These are phyloP conservation scores for Gerris lacustris DNA, from an alignment of 2,888 invertebrate genomes.

Conservation along the genomic window DNA sequence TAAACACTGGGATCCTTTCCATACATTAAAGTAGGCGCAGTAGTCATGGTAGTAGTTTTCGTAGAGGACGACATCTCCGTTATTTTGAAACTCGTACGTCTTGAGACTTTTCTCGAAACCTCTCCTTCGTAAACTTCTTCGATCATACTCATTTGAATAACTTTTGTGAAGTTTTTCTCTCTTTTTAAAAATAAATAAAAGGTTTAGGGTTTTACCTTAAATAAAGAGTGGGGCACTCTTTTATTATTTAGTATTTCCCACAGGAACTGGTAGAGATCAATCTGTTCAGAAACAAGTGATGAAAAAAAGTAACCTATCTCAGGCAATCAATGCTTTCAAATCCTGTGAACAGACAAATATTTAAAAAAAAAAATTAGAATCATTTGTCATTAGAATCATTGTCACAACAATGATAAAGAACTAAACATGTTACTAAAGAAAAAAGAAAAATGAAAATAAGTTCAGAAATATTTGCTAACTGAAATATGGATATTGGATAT, in stretches of 20 bases:
- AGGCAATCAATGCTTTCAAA: too few species aligned
- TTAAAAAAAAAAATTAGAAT: too few species aligned
- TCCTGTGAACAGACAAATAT: too few species aligned
- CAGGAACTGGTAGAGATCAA: not conserved
- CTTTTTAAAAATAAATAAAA: not conserved
- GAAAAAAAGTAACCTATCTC: not conserved
- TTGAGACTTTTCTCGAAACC: conserved; percentile 56
- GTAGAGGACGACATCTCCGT: conserved; percentile 73
- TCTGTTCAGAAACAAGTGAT: not conserved
- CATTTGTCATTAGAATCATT: too few species aligned
- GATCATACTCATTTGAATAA: conserved; percentile 44
- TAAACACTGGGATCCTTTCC: conserved; percentile 81
- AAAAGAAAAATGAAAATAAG: too few species aligned
- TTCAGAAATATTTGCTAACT: too few species aligned
- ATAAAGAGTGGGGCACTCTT: too few species aligned
- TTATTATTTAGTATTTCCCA: not conserved
- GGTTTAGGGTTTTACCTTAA: too few species aligned
- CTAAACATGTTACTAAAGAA: too few species aligned
- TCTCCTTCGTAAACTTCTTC: conserved; percentile 57
- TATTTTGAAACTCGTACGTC: conserved; percentile 53
- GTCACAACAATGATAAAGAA: too few species aligned
- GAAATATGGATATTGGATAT: too few species aligned
- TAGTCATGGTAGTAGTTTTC: conserved; percentile 79
- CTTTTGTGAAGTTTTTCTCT: not conserved
- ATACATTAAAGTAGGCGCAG: conserved; percentile 77